Evolutionary conservation across 2,888 invertebrate genomes (phyloP).

Genomic region (Zaprionus obscuricornis): DNA sequence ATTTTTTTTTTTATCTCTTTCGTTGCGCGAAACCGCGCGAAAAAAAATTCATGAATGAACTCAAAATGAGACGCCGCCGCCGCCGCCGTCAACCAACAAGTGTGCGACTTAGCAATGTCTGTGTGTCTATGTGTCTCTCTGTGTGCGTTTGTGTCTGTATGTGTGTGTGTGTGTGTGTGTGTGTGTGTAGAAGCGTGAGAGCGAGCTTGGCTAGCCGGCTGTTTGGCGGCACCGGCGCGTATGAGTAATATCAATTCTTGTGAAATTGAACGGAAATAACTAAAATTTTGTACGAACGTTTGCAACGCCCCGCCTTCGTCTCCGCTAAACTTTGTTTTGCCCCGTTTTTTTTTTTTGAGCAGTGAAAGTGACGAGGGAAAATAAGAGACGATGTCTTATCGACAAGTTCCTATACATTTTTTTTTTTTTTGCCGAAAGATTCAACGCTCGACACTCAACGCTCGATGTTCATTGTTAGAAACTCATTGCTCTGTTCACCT

Average conservation of each 20-base stretch:
- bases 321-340: not conserved
- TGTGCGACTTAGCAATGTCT: conserved; percentile 5
- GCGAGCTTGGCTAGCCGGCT: conserved; percentile 32
- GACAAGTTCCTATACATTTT: no score
- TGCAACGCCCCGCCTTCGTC: conserved; percentile 38
- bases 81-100: conserved; percentile 13
- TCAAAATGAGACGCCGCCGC: conserved; percentile 10
- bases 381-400: no score
- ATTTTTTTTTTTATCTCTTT: not conserved
- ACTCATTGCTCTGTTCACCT: not conserved
- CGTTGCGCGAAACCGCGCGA: conserved; percentile 19
- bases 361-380: no score
- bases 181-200: conserved; percentile 34
- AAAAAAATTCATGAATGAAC: conserved; percentile 71
- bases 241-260: conserved; percentile 81
- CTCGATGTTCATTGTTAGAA: no score
- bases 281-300: conserved; percentile 49
- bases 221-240: conserved; percentile 60
- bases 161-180: conserved; percentile 7
- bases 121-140: not conserved
- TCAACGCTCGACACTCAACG: no score
- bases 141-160: not conserved
- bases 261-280: conserved; percentile 81
- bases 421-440: no score
- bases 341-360: not conserved